These are phyloP conservation scores for Pterois miles DNA, from an alignment of 2,797 vertebrate genomes.

Conservation along the genomic window DNA sequence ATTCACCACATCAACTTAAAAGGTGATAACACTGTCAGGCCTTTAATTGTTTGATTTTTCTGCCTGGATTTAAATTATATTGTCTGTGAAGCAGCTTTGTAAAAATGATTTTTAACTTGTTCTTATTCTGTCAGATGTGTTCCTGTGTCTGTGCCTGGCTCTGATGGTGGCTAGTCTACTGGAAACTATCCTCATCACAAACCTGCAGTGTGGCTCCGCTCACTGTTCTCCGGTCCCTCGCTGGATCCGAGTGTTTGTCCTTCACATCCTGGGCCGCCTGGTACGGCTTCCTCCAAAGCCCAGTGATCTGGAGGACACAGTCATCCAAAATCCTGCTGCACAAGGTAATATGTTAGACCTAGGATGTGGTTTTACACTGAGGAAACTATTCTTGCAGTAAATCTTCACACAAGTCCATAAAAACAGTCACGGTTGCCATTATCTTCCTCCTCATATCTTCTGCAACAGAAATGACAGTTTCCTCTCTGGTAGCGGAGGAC, in stretches of 20 bases:
- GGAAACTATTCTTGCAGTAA: neutral
- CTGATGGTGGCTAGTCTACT: constrained; percentile 83
- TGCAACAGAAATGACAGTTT: constrained; percentile 2
- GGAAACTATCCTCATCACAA: constrained; percentile 79
- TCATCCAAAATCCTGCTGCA: constrained; percentile 21
- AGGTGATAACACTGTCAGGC: neutral
- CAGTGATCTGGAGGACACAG: neutral
- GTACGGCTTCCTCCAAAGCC: constrained; percentile 36
- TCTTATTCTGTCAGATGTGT: constrained; percentile 64
- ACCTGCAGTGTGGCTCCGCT: constrained; percentile 63
- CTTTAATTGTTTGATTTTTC: neutral
- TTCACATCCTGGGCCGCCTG: constrained; percentile 61
- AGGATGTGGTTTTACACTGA: neutral
- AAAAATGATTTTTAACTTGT: neutral
- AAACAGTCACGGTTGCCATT: neutral
- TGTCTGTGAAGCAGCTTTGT: neutral
- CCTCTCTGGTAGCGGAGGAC: neutral
- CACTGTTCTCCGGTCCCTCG: constrained; percentile 55
- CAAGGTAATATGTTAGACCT: constrained; percentile 11
- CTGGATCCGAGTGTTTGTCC: constrained; percentile 72
- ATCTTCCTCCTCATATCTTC: neutral
- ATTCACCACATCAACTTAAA: neutral
- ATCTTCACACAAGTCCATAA: neutral
- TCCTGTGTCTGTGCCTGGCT: constrained; percentile 81
- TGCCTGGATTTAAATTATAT: neutral